phyloP scores from a whole-genome alignment of 2,888 invertebrate genomes.

The Carpatolechia fugitivella region DNA sequence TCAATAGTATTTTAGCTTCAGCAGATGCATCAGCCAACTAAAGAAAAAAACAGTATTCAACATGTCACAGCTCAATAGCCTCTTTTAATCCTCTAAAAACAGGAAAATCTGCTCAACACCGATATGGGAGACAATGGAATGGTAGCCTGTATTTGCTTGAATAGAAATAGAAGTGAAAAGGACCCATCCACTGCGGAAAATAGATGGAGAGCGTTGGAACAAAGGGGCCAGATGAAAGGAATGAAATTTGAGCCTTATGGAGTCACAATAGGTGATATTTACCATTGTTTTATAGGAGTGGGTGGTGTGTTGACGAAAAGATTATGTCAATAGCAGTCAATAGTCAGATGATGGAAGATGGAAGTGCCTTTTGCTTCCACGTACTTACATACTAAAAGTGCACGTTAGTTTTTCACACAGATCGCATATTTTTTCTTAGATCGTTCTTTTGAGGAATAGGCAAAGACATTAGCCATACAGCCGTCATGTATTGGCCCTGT shows the following conservation, averaged over 20 bases:
- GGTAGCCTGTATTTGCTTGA: conserved; percentile 3
- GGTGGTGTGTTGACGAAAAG: too few relatives aligned
- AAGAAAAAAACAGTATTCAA: too few relatives aligned
- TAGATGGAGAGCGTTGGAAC: not conserved
- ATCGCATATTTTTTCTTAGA: too few relatives aligned
- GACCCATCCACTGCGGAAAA: not conserved
- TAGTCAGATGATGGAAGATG: too few relatives aligned
- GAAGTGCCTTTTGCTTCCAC: too few relatives aligned
- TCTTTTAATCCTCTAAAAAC: not conserved
- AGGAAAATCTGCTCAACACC: not conserved
- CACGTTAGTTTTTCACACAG: not conserved
- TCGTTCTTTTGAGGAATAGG: too few relatives aligned
- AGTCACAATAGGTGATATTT: conserved; percentile 7
- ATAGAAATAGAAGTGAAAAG: not conserved
- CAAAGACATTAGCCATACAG: too few relatives aligned
- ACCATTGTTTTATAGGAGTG: not conserved
- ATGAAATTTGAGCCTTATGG: not conserved
- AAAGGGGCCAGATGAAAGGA: not conserved
- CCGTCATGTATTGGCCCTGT: too few relatives aligned
- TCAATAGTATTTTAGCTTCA: too few relatives aligned
- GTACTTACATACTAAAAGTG: not conserved
- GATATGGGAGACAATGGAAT: conserved; percentile 1
- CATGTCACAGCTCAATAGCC: not conserved
- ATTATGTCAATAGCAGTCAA: too few relatives aligned
- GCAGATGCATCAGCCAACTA: too few relatives aligned